Percentiles rank a stretch among this genome's conserved stretches.
Conservation (phyloP, 2,797 vertebrate genomes). For the Melanogrammus aeglefinus region DNA sequence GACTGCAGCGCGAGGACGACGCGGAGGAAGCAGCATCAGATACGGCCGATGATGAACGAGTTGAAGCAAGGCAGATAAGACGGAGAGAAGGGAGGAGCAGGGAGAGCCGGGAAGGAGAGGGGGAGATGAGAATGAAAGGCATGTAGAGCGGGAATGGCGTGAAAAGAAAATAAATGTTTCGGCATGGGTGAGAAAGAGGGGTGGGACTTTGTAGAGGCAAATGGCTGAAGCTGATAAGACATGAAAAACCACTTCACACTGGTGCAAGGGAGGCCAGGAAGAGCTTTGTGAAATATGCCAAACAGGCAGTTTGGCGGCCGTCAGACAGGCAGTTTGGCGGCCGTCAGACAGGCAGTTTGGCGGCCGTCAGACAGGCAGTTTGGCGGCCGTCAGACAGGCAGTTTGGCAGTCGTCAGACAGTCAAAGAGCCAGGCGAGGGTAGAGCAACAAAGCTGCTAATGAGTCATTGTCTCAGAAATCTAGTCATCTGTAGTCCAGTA, state of each 20-base stretch:
- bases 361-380: background rate
- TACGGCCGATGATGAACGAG: background rate
- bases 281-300: background rate
- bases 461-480: background rate
- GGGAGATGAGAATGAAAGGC: background rate
- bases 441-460: background rate
- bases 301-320: background rate
- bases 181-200: background rate
- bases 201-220: slow-evolving; percentile 59
- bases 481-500: background rate
- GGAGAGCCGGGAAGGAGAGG: background rate
- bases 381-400: background rate
- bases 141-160: background rate
- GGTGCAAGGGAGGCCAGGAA: background rate
- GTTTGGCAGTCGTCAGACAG: background rate
- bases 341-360: background rate
- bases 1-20: background rate
- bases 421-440: background rate
- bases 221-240: slow-evolving; percentile 66
- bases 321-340: background rate
- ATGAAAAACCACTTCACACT: slow-evolving; percentile 48
- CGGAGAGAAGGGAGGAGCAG: background rate
- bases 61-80: background rate
- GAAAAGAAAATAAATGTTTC: background rate
- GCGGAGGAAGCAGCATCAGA: slow-evolving; percentile 1